Percentiles rank a stretch among this genome's conserved stretches.
These are phyloP conservation scores for Dromiciops gliroides DNA, from an alignment of 2,113 vertebrate species.

Conservation along the genomic window DNA sequence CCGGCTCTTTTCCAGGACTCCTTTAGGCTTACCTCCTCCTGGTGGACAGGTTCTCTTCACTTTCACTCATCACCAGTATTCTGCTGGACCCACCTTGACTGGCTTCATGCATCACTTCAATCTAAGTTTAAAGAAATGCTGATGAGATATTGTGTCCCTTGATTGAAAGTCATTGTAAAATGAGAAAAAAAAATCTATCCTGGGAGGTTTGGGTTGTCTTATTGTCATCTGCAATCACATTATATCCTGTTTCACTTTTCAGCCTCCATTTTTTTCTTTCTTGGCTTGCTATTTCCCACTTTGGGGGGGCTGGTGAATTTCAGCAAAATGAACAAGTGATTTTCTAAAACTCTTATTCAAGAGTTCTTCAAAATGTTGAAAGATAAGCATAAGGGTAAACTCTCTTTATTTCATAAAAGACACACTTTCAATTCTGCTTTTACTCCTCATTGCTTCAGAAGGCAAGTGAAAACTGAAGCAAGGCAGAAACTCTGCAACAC, in stretches of 20 bases:
- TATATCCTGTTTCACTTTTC: neutral
- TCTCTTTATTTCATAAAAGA: neutral
- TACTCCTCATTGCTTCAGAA: neutral
- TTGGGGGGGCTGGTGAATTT: neutral
- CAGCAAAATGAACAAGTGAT: neutral
- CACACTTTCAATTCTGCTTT: neutral
- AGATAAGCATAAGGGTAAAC: neutral
- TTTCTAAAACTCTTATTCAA: neutral
- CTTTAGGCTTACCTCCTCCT: constrained; percentile 88
- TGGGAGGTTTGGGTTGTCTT: neutral
- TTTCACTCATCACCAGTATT: constrained; percentile 85
- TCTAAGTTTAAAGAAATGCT: constrained; percentile 82
- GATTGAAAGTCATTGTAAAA: neutral
- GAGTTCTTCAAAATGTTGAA: neutral
- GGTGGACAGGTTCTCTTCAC: constrained; percentile 89
- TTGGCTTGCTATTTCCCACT: neutral
- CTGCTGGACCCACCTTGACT: constrained; percentile 89
- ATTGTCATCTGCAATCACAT: neutral
- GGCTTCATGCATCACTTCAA: constrained; percentile 94
- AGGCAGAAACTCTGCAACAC: neutral
- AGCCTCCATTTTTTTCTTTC: neutral
- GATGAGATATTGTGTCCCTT: constrained; percentile 26
- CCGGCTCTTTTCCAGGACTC: neutral
- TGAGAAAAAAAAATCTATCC: neutral
- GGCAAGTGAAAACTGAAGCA: neutral